Evolutionary conservation across 2,797 vertebrate genomes (phyloP), one percentile per base, ranked within the genome.

Genomic region (Darevskia nairensis): DNA sequence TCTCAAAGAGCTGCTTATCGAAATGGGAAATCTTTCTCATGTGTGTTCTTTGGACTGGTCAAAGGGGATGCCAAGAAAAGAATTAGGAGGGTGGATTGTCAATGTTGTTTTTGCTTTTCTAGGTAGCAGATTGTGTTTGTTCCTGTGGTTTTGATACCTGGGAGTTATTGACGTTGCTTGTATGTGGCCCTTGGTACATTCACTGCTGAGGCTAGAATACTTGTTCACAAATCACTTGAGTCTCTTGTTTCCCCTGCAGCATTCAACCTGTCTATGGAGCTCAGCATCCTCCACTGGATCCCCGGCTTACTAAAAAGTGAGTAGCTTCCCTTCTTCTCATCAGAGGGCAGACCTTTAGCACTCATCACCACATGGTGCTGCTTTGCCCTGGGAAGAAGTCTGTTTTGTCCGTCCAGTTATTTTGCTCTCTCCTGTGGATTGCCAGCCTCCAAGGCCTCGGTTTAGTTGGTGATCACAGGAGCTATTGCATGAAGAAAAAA

Each of bases 241-340:
- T 83, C 29, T 92, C 90, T 91, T 91, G 85, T 79, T 77, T 72
- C 86, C 79, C 9, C 88, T 94, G 88, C 95, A 99, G 99, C 83
- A 98, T 99, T 89, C 98, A 98, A 61, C 98, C 98, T 7, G 98
- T 99, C 77, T 99, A 99, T 82, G 99, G 99, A 95, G 99, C 99
- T 8, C 98, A 99, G 94, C 98, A 99, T 91, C 99, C 99, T n/a
- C 99, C 99, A 0, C 96, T 99, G 87, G 98, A 99, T 89, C 98
- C 98, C 4, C 96, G 97, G 68, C 96, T 98, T 93, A 97, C 98
- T 87, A 98, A 98, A 95, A 98, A 97, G 99, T 99, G 97, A 98
- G 98, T 97, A 21, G 93, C 46, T 76, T 85, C 17, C 68, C 27
- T 72, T 23, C 27, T 69, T 10, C 13, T 68, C 19, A 46, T 1